Evolutionary conservation across 1,140 invertebrate species (phyloP).

Genomic region (Brachionus plicatilis): DNA sequence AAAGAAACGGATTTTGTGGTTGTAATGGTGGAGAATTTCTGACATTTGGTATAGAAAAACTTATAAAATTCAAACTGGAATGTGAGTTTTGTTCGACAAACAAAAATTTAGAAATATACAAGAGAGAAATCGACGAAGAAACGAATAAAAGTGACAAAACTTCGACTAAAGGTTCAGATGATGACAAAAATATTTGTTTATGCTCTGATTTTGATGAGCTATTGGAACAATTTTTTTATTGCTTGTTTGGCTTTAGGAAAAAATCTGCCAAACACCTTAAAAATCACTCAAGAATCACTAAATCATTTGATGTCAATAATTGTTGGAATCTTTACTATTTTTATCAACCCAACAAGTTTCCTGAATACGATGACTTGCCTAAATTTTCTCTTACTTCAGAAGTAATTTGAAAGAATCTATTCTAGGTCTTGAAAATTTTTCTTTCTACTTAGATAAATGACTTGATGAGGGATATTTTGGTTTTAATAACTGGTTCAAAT

Average conservation of each 20-base stretch:
- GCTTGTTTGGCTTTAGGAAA: conserved; percentile 25
- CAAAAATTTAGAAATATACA: background rate
- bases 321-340: background rate
- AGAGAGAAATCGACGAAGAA: background rate
- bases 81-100: conserved; percentile 14
- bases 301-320: background rate
- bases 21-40: conserved; percentile 33
- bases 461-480: background rate
- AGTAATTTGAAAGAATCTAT: background rate
- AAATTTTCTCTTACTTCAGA: conserved; percentile 1
- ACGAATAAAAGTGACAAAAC: background rate
- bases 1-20: conserved; percentile 36
- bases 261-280: background rate
- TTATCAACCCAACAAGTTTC: background rate
- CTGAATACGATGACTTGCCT: conserved; percentile 19
- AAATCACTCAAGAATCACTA: conserved; percentile 14
- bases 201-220: conserved; percentile 8
- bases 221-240: conserved; percentile 32
- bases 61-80: background rate
- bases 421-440: too few species aligned
- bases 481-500: background rate
- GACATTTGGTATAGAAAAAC: background rate
- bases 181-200: background rate
- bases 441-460: background rate
- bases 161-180: background rate